These are phyloP conservation scores for Limnephilus lunatus DNA, from an alignment of 2,888 invertebrate genomes.

Conservation along the genomic window DNA sequence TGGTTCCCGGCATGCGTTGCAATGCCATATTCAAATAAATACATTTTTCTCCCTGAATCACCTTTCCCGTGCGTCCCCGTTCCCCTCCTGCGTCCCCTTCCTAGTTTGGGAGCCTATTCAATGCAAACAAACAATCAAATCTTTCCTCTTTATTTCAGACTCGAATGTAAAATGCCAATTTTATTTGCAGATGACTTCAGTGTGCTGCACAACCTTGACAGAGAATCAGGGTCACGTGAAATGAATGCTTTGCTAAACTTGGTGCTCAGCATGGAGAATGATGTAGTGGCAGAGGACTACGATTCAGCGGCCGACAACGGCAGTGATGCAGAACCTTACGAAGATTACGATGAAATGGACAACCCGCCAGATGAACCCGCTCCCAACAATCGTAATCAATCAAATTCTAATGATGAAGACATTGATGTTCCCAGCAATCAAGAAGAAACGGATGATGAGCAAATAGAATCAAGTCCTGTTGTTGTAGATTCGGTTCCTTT, in stretches of 20 bases:
- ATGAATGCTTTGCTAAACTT: constrained; percentile 76
- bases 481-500: background rate
- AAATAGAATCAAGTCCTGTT: background rate
- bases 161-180: background rate
- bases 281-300: constrained; percentile 70
- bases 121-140: no score
- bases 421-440: background rate
- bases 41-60: no score
- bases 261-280: constrained; percentile 75
- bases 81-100: no score
- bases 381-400: background rate
- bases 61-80: no score
- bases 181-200: constrained; percentile 59
- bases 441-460: background rate
- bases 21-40: no score
- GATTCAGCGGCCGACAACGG: constrained; percentile 28
- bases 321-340: background rate
- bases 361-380: background rate
- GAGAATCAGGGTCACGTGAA: constrained; percentile 73
- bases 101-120: no score
- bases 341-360: constrained; percentile 2
- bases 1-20: no score
- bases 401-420: constrained; percentile 5
- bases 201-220: constrained; percentile 69
- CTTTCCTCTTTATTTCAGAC: no score